Evolutionary conservation across 2,113 vertebrate species (phyloP).

Genomic region (Micronycteris hirsuta): DNA sequence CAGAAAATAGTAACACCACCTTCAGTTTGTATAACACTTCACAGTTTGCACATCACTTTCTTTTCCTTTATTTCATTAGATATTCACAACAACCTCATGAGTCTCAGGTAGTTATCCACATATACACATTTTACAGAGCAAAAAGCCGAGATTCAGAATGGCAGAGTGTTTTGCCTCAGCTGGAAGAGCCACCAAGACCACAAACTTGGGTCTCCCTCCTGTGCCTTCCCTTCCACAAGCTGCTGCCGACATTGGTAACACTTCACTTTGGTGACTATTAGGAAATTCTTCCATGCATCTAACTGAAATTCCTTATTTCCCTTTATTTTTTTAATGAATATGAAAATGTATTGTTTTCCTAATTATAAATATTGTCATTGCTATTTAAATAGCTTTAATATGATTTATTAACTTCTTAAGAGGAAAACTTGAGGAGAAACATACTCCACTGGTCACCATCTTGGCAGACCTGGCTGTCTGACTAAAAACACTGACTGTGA

Average conservation of each 20-base stretch:
- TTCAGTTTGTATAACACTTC: not conserved
- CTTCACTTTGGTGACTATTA: not conserved
- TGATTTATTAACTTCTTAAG: not conserved
- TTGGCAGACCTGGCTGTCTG: not conserved
- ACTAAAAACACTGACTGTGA: not conserved
- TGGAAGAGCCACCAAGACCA: not conserved
- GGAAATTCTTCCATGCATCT: not conserved
- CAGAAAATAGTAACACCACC: not conserved
- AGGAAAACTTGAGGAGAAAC: not conserved
- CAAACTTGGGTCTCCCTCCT: too few species aligned
- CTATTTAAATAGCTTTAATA: not conserved
- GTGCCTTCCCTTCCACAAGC: not conserved
- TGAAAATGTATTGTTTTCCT: not conserved
- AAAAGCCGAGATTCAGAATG: not conserved
- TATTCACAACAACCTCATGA: not conserved
- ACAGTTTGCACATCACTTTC: constrained; percentile 44
- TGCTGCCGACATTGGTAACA: not conserved
- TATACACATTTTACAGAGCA: constrained; percentile 3
- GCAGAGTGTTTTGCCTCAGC: not conserved
- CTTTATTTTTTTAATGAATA: not conserved
- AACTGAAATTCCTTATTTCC: constrained; percentile 5
- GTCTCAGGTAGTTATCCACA: constrained; percentile 7
- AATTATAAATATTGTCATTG: not conserved
- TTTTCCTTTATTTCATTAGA: constrained; percentile 16
- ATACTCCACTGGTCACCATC: not conserved